phyloP scores from a whole-genome alignment of 2,888 invertebrate genomes.

The Orthosia cruda region DNA sequence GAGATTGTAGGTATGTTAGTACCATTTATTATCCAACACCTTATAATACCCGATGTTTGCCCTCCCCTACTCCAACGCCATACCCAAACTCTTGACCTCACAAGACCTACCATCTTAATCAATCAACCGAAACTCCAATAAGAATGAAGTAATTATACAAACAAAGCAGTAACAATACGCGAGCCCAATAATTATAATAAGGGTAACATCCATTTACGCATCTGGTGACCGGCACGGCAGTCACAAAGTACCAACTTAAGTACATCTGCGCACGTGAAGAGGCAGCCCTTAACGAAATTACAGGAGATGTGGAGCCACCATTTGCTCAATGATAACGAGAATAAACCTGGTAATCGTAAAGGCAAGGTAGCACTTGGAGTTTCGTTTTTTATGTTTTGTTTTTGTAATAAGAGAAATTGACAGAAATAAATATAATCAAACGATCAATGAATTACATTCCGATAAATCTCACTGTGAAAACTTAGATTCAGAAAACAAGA shows the following conservation, averaged over 20 bases:
- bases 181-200: conserved; percentile 53
- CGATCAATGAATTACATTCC: too few relatives aligned
- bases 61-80: not conserved
- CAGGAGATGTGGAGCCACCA: conserved; percentile 53
- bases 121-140: conserved; percentile 44
- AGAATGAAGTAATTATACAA: conserved; percentile 59
- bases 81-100: conserved; percentile 7
- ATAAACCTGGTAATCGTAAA: too few relatives aligned
- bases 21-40: not conserved
- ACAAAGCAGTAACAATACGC: conserved; percentile 53
- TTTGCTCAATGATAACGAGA: conserved; percentile 49
- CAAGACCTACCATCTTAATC: conserved; percentile 39
- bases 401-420: too few relatives aligned
- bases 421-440: not conserved
- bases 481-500: too few relatives aligned
- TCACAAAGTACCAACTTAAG: conserved; percentile 56
- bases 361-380: too few relatives aligned
- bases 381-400: too few relatives aligned
- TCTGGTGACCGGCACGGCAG: conserved; percentile 58
- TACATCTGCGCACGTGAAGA: conserved; percentile 58
- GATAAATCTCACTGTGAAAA: too few relatives aligned
- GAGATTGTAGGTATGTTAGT: too few relatives aligned
- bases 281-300: conserved; percentile 61
- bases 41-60: not conserved
- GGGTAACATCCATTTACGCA: conserved; percentile 58